Percentiles rank a stretch among this genome's conserved stretches.
phyloP scores from a whole-genome alignment of 2,797 vertebrate species.

The Eidolon dupreanum region DNA sequence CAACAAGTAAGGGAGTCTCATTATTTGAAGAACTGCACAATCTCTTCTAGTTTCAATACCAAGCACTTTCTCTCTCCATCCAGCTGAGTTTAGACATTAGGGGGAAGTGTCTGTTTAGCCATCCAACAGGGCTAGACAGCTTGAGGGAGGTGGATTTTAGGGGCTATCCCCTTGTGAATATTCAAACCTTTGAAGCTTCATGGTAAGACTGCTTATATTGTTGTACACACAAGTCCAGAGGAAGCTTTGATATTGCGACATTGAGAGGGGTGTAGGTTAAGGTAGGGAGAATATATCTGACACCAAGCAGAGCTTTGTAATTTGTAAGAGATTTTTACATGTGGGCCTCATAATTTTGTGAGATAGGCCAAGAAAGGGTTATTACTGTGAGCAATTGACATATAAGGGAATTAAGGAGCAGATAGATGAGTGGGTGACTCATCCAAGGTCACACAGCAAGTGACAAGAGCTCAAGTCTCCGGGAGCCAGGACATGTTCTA shows the following conservation, averaged over 20 bases:
- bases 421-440: not conserved
- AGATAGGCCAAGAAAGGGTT: not conserved
- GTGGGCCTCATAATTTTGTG: not conserved
- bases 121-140: not conserved
- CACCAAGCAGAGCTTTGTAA: not conserved
- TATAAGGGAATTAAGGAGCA: not conserved
- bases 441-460: slow-evolving; percentile 42
- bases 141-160: slow-evolving; percentile 48
- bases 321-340: not conserved
- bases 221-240: not conserved
- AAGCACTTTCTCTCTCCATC: slow-evolving; percentile 61
- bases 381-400: not conserved
- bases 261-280: not conserved
- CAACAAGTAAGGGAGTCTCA: not conserved
- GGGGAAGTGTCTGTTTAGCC: slow-evolving; percentile 50
- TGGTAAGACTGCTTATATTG: not conserved
- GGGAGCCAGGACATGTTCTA: not conserved
- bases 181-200: slow-evolving; percentile 14
- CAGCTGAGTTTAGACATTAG: not conserved
- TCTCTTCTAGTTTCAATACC: slow-evolving; percentile 49
- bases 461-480: not conserved
- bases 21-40: slow-evolving; percentile 49
- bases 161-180: slow-evolving; percentile 23
- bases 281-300: not conserved
- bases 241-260: not conserved